phyloP scores from a whole-genome alignment of 53 echinoderm and acorn worm species.

The Glandiceps talaboti region DNA sequence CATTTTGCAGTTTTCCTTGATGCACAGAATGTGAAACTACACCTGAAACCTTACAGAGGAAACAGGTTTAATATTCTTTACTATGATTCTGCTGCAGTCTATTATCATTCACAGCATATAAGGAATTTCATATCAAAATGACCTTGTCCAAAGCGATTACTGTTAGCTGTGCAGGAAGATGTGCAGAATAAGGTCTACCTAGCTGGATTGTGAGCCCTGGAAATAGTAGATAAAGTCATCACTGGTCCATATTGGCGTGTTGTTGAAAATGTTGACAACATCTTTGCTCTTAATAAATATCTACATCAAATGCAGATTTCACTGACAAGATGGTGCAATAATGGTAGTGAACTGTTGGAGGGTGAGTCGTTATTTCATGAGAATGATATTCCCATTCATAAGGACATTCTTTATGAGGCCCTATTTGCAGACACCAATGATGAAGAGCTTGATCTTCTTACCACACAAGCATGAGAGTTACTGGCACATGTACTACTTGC shows the following conservation, averaged over 20 bases:
- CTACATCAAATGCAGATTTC: neutral
- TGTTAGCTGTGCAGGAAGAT: conserved; percentile 29
- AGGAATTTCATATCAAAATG: conserved; percentile 7
- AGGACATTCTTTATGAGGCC: neutral
- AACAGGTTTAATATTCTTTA: neutral
- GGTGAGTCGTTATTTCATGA: neutral
- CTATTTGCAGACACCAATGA: conserved; percentile 8
- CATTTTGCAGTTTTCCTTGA: conserved; percentile 12
- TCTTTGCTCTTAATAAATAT: neutral
- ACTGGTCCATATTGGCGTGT: conserved; percentile 29
- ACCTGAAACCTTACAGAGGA: neutral
- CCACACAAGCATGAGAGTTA: conserved; percentile 13
- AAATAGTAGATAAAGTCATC: conserved; percentile 19
- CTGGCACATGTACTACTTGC: conserved; percentile 13
- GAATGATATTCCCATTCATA: neutral
- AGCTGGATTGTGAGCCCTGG: conserved; percentile 35
- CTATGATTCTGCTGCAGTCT: conserved; percentile 9
- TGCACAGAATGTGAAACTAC: neutral
- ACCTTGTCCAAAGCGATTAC: conserved; percentile 25
- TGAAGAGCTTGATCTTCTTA: conserved; percentile 6
- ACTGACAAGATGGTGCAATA: neutral
- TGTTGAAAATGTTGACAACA: conserved; percentile 13
- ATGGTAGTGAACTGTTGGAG: neutral
- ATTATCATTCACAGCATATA: conserved; percentile 30
- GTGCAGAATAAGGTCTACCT: conserved; percentile 2